Evolutionary conservation across 2,113 vertebrate species (phyloP), one percentile per base, ranked within the genome.

Genomic region (Peromyscus polionotus): DNA sequence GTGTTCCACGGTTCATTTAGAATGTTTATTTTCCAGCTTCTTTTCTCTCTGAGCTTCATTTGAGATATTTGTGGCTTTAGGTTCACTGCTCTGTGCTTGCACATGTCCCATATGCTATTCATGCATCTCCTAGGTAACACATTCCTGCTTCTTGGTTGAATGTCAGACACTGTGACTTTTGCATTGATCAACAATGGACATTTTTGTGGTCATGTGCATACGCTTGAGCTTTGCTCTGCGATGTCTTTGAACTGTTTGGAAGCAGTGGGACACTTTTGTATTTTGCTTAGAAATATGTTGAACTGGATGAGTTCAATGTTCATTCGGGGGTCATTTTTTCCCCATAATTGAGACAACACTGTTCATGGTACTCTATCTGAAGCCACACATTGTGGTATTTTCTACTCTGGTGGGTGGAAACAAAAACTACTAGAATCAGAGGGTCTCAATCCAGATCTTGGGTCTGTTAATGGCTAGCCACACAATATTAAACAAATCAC

Each of bases 111-210:
- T 51, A 51, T 68, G 42, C 16, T 86, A 20, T 22, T 51, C 63
- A 22, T 76, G 67, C 20, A 28, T 51, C 63, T 79, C 26, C 13
- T 90, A 59, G 48, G 57, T 59, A 75, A 87, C 81, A 68, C 65
- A 75, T 57, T 90, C 73, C 65, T 81, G 57, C 45, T 88, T 84
- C 77, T 81, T 73, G 10, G 57, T 5, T 93, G 68, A 51, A 61
- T 63, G 14, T 19, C 67, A 81, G 57, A 86, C 26, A 36, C 33
- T 67, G 31, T 87, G n/a, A 90, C 72, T 93, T 97, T 72, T 89
- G 65, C 22, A 48, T 79, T 84, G 61, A 83, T 94, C 33, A 57
- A 77, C 16, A 77, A 63, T 42, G n/a, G 51, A 39, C 16, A 42
- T 28, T 26, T 61, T 17, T 28, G 80, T 83, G n/a, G 80, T 39